Base-by-base conservation (phyloP, 2,113 vertebrate genomes). In the Panurus biarmicus region DNA sequence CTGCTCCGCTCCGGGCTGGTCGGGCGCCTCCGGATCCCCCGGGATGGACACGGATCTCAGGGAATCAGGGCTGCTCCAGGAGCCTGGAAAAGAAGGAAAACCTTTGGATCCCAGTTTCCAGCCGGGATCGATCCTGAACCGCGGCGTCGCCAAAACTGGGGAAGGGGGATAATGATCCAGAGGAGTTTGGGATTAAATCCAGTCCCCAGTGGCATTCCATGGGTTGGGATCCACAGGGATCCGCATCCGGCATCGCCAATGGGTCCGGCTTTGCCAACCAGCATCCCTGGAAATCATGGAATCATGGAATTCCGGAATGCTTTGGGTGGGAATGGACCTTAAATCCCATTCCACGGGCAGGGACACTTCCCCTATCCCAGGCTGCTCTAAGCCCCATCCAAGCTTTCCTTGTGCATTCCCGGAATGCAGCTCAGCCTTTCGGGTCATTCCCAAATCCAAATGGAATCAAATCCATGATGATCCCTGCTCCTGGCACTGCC, bases 71-170 rank as follows among this genome's bases (percentile, higher is more conserved):
- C 18, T 2, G 33, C 84, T 95, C 84, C 94, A 84, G 8, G 35
- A 44, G 31, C 82, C 92, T 91, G 85, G 61, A 94, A 95, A 57
- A 93, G 57, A 93, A 72, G 71, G 90, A 89, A 91, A 66, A 86
- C 17, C 70, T 33, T 17, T 10, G 62, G 57, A 91, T 16, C 26
- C 50, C 26, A 3, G 12, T 4, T 76, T 21, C 73, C 7, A 3
- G 2, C 1, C 0, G 19, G 48, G n/a, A 36, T 10, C 0, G 4
- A 36, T 40, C 50, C 67, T 1, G 3, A 24, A 6, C 26, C 6
- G 12, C 0, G 1, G 44, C 2, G 5, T 7, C 6, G 1, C 58
- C 69, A 1, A 7, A 29, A 1, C 0, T 1, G 0, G 22, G 65
- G 10, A 28, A 7, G 19, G 0, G 71, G 5, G n/a, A 47, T 40